Evolutionary conservation across 2,888 invertebrate species (phyloP).

Genomic region (Thecophora atra): DNA sequence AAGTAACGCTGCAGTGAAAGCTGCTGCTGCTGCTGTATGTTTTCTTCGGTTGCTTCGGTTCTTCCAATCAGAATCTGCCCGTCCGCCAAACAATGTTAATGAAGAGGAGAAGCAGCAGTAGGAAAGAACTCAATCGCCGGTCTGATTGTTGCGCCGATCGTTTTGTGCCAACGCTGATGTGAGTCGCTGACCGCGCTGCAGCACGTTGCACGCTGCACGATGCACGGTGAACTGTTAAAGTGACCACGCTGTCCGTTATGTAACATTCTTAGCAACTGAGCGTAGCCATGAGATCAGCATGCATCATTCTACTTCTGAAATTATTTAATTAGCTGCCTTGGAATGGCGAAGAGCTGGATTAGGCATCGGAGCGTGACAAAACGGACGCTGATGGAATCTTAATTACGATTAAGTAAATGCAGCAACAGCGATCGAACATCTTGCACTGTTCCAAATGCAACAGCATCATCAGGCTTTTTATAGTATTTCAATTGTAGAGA

Average conservation of each 20-base stretch:
- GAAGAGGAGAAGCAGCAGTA: background rate
- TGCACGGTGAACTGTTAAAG: constrained; percentile 28
- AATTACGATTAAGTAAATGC: background rate
- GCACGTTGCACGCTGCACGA: background rate
- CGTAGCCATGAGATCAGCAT: constrained; percentile 23
- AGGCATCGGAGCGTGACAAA: constrained; percentile 29
- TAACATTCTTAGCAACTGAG: constrained; percentile 36
- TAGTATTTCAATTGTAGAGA: background rate
- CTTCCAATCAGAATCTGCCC: background rate
- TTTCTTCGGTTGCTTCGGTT: background rate
- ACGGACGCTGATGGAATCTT: constrained; percentile 11
- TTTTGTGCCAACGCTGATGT: background rate
- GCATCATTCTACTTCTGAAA: constrained; percentile 1
- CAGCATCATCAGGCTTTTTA: background rate
- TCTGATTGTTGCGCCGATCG: constrained; percentile 19
- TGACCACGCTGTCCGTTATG: constrained; percentile 35
- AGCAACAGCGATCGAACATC: background rate
- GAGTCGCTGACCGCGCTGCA: background rate
- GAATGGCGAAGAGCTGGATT: background rate
- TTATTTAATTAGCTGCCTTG: constrained; percentile 18
- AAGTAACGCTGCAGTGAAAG: constrained; percentile 26
- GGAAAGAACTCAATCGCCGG: constrained; percentile 27
- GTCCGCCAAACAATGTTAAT: constrained; percentile 1
- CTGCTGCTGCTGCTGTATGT: constrained; percentile 1
- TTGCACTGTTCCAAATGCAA: background rate